A percentile compares a stretch with the other conserved stretches of the same genome.
Conservation (phyloP, 2,888 invertebrate genomes). For the Nymphalis polychloros region DNA sequence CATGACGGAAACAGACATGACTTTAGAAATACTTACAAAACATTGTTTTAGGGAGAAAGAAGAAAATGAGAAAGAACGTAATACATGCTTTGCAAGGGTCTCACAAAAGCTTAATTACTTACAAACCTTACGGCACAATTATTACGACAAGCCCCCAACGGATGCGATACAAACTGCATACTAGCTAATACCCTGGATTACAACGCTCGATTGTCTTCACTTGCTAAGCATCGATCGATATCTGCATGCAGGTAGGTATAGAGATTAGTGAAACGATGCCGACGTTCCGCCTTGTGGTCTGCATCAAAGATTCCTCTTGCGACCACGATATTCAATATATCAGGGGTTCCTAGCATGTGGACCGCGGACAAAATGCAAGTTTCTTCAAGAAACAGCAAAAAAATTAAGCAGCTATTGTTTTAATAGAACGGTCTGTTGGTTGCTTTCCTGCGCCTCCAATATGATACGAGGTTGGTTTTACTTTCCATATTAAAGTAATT, state of each 20-base stretch:
- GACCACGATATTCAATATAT: slow-evolving; percentile 1
- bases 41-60: slow-evolving; percentile 6
- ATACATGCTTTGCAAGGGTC: slow-evolving; percentile 21
- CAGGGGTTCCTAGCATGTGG: neutral
- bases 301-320: slow-evolving; percentile 44
- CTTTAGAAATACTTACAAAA: neutral
- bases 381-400: too few relatives aligned
- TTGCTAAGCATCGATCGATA: slow-evolving; percentile 62
- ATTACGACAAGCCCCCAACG: slow-evolving; percentile 19
- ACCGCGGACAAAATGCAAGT: too few relatives aligned
- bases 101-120: slow-evolving; percentile 34
- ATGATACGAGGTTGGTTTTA: too few relatives aligned
- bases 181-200: slow-evolving; percentile 42
- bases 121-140: slow-evolving; percentile 25
- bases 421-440: too few relatives aligned
- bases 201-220: slow-evolving; percentile 51
- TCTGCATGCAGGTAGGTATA: slow-evolving; percentile 41
- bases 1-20: neutral
- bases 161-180: slow-evolving; percentile 15
- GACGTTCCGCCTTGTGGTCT: slow-evolving; percentile 49
- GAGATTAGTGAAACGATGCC: slow-evolving; percentile 33
- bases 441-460: too few relatives aligned
- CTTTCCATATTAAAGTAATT: too few relatives aligned
- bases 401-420: too few relatives aligned
- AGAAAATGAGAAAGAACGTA: slow-evolving; percentile 17